A percentile compares a stretch with the other conserved stretches of the same genome.
Evolutionary conservation across 53 echinoderm and acorn worm genomes (phyloP).

Genomic region (Holothuria leucospilota): DNA sequence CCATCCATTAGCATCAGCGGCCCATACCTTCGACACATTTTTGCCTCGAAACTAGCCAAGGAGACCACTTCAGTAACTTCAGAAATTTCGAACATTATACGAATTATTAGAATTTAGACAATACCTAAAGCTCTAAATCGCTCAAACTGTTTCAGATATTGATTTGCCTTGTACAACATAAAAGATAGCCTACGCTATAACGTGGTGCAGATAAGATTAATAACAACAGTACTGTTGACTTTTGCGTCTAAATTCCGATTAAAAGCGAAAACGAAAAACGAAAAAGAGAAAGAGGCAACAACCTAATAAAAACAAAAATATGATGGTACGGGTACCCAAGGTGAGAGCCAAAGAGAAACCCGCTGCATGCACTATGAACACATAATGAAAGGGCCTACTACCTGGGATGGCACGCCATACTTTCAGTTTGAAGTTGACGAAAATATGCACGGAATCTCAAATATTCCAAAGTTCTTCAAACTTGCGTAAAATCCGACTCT

Average conservation of each 20-base stretch:
- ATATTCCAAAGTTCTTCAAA: constrained; percentile 12
- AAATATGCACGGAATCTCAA: constrained; percentile 31
- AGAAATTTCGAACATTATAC: too few relatives aligned
- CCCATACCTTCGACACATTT: too few relatives aligned
- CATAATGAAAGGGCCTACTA: constrained; percentile 1
- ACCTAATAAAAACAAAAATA: constrained; percentile 32
- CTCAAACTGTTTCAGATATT: too few relatives aligned
- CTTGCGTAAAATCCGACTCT: too few relatives aligned
- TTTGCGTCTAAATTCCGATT: constrained; percentile 33
- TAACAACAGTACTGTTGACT: constrained; percentile 32
- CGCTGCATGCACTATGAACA: background rate
- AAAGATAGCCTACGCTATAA: too few relatives aligned
- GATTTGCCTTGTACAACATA: too few relatives aligned
- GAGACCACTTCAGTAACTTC: too few relatives aligned
- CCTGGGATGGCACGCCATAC: constrained; percentile 38
- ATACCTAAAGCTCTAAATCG: too few relatives aligned
- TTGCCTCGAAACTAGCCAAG: too few relatives aligned
- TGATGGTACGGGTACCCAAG: constrained; percentile 8
- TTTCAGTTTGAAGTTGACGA: constrained; percentile 27
- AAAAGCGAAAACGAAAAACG: constrained; percentile 43
- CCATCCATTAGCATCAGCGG: too few relatives aligned
- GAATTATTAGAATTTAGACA: too few relatives aligned
- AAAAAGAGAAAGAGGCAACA: constrained; percentile 40
- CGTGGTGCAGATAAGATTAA: background rate
- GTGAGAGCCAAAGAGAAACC: constrained; percentile 25